Conservation (phyloP, 2,797 vertebrate genomes). For the Serranus cabrilla region DNA sequence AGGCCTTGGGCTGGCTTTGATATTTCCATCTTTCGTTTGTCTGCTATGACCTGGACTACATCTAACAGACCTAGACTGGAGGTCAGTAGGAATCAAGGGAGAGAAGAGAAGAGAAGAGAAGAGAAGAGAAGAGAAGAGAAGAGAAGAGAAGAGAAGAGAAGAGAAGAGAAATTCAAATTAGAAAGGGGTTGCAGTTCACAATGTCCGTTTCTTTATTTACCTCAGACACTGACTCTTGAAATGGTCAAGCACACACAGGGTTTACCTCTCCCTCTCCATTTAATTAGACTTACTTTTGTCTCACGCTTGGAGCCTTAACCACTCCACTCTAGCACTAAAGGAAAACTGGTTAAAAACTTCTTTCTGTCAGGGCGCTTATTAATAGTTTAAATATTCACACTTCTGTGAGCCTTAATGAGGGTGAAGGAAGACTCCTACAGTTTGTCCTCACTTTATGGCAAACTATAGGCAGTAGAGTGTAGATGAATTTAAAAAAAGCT, state of each 20-base stretch:
- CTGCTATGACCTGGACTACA: conserved; percentile 84
- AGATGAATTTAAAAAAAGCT: conserved; percentile 30
- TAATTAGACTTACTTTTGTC: conserved; percentile 71
- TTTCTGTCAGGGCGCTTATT: conserved; percentile 83
- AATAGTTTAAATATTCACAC: conserved; percentile 86
- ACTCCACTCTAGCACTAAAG: conserved; percentile 78
- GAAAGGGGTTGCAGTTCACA: conserved; percentile 23
- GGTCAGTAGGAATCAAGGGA: conserved; percentile 83
- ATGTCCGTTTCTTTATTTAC: conserved; percentile 23
- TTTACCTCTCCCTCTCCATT: conserved; percentile 3
- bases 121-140: conserved; percentile 31
- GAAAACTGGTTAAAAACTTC: conserved; percentile 73
- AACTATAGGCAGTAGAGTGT: conserved; percentile 77
- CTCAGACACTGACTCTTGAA: conserved; percentile 15
- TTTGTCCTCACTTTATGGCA: conserved; percentile 74
- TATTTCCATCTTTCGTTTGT: conserved; percentile 84
- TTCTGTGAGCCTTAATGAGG: conserved; percentile 84
- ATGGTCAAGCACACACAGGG: conserved; percentile 15
- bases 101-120: conserved; percentile 35
- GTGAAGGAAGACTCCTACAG: conserved; percentile 71
- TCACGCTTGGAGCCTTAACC: conserved; percentile 75
- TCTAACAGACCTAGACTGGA: conserved; percentile 86
- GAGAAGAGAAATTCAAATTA: conserved; percentile 29
- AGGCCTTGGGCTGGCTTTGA: conserved; percentile 88
- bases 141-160: conserved; percentile 47